Percentiles rank a stretch among this genome's conserved stretches.
Evolutionary conservation across 2,888 invertebrate species (phyloP).

Genomic region (Rhamnusium bicolor): DNA sequence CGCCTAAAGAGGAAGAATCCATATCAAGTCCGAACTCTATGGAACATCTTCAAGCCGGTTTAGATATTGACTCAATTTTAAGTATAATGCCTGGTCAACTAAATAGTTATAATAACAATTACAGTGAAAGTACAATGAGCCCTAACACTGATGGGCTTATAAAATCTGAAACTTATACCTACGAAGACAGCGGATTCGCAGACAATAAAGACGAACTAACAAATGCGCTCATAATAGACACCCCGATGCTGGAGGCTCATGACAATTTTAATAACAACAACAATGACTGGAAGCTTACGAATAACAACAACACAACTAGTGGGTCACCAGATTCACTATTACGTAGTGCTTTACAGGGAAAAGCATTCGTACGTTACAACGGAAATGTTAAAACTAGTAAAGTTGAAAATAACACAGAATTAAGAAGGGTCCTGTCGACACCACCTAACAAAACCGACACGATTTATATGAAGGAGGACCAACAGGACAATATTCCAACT

Average conservation of each 20-base stretch:
- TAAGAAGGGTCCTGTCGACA: conserved; percentile 74
- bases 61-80: conserved; percentile 87
- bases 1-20: conserved; percentile 78
- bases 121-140: conserved; percentile 74
- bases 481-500: conserved; percentile 66
- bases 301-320: conserved; percentile 78
- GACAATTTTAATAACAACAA: conserved; percentile 80
- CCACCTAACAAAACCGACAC: conserved; percentile 71
- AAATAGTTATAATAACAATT: conserved; percentile 76
- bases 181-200: conserved; percentile 85
- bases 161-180: conserved; percentile 82
- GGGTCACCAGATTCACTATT: conserved; percentile 81
- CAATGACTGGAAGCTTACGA: conserved; percentile 86
- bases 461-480: conserved; percentile 66
- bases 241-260: conserved; percentile 75
- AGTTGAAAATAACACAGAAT: conserved; percentile 71
- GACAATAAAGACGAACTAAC: conserved; percentile 76
- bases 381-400: conserved; percentile 56
- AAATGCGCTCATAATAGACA: conserved; percentile 71
- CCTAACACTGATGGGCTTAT: conserved; percentile 76
- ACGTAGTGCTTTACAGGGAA: conserved; percentile 88
- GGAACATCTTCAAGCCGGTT: conserved; percentile 75
- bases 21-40: conserved; percentile 76
- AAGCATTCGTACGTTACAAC: conserved; percentile 73
- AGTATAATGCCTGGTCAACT: conserved; percentile 80